phyloP scores from a whole-genome alignment of 2,888 invertebrate species.

The Oegoconia quadripuncta region DNA sequence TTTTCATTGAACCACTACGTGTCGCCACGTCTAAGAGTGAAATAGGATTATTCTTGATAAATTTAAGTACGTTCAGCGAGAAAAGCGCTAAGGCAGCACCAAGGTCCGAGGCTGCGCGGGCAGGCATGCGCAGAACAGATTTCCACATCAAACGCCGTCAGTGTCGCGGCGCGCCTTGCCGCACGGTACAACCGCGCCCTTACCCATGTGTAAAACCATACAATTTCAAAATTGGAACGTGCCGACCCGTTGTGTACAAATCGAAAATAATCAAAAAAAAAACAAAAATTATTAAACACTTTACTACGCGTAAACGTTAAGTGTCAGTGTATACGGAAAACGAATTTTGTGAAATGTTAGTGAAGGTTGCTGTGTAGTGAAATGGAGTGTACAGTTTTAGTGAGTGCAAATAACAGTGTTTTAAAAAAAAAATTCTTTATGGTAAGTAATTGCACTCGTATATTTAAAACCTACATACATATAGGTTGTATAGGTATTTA shows the following conservation, averaged over 20 bases:
- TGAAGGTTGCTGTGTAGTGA: conserved; percentile 41
- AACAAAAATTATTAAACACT: conserved; percentile 18
- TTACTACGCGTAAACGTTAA: conserved; percentile 21
- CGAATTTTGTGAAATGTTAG: conserved; percentile 27
- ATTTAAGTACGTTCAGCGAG: background rate
- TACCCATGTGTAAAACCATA: conserved; percentile 17
- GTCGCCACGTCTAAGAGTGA: background rate
- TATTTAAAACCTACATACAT: too few relatives aligned
- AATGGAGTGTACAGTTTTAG: conserved; percentile 41
- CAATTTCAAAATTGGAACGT: conserved; percentile 28
- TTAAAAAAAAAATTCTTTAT: conserved; percentile 44
- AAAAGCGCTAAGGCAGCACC: conserved; percentile 15
- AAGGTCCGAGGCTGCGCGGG: conserved; percentile 54
- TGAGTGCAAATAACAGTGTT: conserved; percentile 42
- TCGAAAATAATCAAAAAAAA: conserved; percentile 12
- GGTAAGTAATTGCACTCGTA: conserved; percentile 39
- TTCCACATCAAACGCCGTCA: conserved; percentile 54
- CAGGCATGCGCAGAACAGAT: conserved; percentile 62
- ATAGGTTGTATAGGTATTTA: too few relatives aligned
- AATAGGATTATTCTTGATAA: background rate
- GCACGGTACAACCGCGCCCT: conserved; percentile 56
- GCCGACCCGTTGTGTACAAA: conserved; percentile 4
- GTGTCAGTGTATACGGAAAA: conserved; percentile 33
- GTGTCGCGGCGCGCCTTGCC: conserved; percentile 57
- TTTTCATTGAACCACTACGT: background rate